phyloP scores from a whole-genome alignment of 2,888 invertebrate species.

The Mayetiola destructor region DNA sequence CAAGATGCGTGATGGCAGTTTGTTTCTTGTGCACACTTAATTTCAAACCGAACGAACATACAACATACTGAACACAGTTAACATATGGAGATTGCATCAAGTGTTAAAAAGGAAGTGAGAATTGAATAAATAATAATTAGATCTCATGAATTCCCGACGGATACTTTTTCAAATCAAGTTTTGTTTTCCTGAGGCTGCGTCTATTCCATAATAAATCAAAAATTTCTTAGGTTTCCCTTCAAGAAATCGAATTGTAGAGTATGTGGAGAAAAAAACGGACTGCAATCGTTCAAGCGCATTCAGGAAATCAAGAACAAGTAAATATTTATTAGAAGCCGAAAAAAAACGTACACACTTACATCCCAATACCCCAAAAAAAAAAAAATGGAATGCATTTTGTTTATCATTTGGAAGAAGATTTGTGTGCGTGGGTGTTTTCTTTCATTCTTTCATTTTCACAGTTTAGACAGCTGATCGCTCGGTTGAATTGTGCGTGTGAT shows the following conservation, averaged over 20 bases:
- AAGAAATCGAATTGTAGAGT: neutral
- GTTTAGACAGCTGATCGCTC: neutral
- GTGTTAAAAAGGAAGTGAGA: conserved; percentile 8
- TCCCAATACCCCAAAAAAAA: neutral
- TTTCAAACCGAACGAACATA: conserved; percentile 3
- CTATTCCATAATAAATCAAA: neutral
- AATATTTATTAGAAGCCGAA: conserved; percentile 6
- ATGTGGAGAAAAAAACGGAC: neutral
- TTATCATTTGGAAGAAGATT: neutral
- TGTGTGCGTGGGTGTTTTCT: neutral
- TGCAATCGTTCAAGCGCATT: too few species aligned
- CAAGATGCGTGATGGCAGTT: too few species aligned
- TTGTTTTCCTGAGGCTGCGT: neutral
- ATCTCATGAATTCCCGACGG: neutral
- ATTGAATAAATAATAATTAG: conserved; percentile 8
- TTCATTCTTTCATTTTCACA: neutral
- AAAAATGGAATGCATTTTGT: neutral
- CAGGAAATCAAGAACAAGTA: too few species aligned
- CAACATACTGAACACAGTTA: neutral
- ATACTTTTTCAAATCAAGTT: neutral
- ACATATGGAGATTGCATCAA: conserved; percentile 11
- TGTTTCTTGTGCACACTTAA: conserved; percentile 2
- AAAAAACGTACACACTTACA: neutral
- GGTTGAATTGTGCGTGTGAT: neutral
- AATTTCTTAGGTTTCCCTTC: neutral